Conservation (phyloP, 2,888 invertebrate species). For the Yponomeuta evonymella region DNA sequence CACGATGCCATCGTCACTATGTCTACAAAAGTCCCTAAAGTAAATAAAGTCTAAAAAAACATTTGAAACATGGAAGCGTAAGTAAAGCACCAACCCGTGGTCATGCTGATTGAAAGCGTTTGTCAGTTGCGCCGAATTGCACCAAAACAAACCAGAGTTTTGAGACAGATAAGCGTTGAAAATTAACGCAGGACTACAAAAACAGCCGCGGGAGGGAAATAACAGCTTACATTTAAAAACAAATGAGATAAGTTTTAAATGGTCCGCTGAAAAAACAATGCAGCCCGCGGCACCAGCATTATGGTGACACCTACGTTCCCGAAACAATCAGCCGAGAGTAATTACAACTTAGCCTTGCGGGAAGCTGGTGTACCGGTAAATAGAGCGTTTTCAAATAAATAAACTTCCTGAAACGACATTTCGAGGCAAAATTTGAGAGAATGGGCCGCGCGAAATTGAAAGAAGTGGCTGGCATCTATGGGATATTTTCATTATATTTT, state of each 20-base stretch:
- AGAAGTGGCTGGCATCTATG: too few relatives aligned
- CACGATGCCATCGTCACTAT: too few relatives aligned
- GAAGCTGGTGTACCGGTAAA: not conserved
- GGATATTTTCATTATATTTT: too few relatives aligned
- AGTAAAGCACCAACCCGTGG: not conserved
- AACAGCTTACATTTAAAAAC: not conserved
- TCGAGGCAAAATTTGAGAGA: too few relatives aligned
- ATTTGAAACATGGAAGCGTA: not conserved
- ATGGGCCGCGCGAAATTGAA: too few relatives aligned
- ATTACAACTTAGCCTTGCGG: constrained; percentile 33
- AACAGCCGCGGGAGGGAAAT: not conserved
- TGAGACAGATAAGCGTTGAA: not conserved
- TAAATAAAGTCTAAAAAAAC: too few relatives aligned
- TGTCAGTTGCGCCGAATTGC: not conserved
- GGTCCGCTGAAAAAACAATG: constrained; percentile 35
- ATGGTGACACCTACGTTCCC: constrained; percentile 36
- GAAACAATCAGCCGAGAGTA: constrained; percentile 36
- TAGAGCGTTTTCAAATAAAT: not conserved
- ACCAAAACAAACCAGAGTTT: not conserved
- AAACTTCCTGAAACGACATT: not conserved
- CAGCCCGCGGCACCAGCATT: constrained; percentile 25
- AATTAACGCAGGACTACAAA: not conserved
- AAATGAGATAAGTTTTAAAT: constrained; percentile 16
- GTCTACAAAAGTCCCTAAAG: too few relatives aligned
- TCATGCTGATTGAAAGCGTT: too few relatives aligned